Base-by-base conservation (phyloP, 2,888 invertebrate species). In the Pyralis farinalis region DNA sequence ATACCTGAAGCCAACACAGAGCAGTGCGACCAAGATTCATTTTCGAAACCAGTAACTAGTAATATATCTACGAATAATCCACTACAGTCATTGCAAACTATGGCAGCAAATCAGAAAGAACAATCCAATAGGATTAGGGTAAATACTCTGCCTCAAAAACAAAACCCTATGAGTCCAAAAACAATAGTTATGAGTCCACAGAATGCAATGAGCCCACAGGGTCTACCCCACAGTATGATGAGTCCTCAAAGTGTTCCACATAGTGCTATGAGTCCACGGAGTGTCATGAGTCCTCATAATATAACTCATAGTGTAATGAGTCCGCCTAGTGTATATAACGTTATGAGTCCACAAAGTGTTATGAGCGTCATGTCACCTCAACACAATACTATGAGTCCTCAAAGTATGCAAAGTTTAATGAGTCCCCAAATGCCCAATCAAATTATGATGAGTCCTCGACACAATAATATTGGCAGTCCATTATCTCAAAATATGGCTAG, bases 351-450 rank as follows among this genome's bases (percentile, higher is more conserved):
- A 1, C 87, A 86, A 46, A 87, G 82, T 41, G 82, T 78, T 1
- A 85, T 86, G 86, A 87, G 86, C 39, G 86, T 86, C n/a, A 86
- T 86, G 85, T 86, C 85, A 28, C 85, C 86, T 2, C 86, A 81
- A 51, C 83, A 88, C 42, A 86, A 84, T 29, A 83, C 79, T 0
- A 85, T 88, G 87, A 88, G 87, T 43, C 87, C 88, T 1, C 85
- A 86, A 55, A 87, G 83, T 41, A 84, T 85, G 74, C 86, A 81
- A 47, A 84, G 82, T 33, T 49, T 86, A 7, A 76, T 86, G 83
- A 87, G 87, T 46, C 87, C 87, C 8, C 87, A 84, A 58, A 84
- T 85, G 77, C 62, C 86, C 1, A 86, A 76, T 50, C 87, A 86
- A 57, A 82, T 87, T 45, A 77, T 82, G 64, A 87, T 88, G 88